Conservation (phyloP, 1,140 invertebrate species). For the Eueides isabella region DNA sequence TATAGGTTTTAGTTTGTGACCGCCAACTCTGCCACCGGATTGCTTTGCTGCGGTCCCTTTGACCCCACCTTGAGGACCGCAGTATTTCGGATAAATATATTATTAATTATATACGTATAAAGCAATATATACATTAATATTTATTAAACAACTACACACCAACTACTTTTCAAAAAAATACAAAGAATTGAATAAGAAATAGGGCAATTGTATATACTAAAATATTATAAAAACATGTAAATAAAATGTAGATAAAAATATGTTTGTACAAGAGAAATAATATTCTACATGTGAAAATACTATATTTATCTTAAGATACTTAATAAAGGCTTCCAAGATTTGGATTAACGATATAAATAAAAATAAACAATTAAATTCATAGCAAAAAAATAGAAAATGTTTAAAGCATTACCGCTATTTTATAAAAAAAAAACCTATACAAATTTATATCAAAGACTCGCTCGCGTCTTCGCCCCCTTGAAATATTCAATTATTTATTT, state of each 20-base stretch:
- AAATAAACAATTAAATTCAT: too few relatives aligned
- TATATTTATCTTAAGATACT: too few relatives aligned
- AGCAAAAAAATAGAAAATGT: too few relatives aligned
- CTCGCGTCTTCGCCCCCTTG: too few relatives aligned
- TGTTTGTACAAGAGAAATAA: not conserved
- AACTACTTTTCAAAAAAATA: not conserved
- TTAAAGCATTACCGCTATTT: too few relatives aligned
- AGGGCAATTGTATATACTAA: not conserved
- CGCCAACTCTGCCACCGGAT: constrained; percentile 50
- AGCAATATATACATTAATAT: constrained; percentile 17
- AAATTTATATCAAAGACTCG: too few relatives aligned
- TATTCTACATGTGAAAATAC: not conserved
- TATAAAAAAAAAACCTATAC: too few relatives aligned
- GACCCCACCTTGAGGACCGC: constrained; percentile 49
- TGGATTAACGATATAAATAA: too few relatives aligned
- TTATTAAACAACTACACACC: constrained; percentile 1
- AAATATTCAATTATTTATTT: too few relatives aligned
- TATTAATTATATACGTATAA: constrained; percentile 29
- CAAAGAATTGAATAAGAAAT: too few relatives aligned
- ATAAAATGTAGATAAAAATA: not conserved
- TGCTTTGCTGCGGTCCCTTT: constrained; percentile 47
- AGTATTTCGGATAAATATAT: constrained; percentile 31
- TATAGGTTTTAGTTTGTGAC: constrained; percentile 45
- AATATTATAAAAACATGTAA: not conserved
- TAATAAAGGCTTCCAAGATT: too few relatives aligned